Conservation (phyloP, 2,113 vertebrate species). For the Gavialis gangeticus region DNA sequence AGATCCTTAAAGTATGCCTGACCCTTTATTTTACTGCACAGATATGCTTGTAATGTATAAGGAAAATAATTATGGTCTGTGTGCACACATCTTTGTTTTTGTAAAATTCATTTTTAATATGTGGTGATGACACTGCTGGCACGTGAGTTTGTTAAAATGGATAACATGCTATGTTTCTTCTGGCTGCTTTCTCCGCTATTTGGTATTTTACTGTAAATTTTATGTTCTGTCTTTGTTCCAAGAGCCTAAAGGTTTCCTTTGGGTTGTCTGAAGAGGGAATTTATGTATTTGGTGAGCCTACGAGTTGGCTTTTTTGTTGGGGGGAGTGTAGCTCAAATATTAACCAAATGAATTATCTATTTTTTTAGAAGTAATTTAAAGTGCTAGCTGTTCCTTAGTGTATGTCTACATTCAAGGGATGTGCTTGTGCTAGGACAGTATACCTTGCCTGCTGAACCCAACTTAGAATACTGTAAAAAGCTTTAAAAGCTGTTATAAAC, state of each 20-base stretch:
- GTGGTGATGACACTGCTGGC: neutral
- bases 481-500: neutral
- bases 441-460: neutral
- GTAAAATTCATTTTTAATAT: neutral
- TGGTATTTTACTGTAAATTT: constrained; percentile 8
- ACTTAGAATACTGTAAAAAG: neutral
- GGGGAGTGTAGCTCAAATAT: neutral
- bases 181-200: constrained; percentile 4
- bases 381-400: neutral
- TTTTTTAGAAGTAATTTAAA: neutral
- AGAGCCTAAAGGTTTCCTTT: neutral
- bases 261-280: neutral
- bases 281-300: neutral
- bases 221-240: neutral
- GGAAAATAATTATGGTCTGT: neutral
- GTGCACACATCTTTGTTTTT: neutral
- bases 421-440: neutral
- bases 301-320: neutral
- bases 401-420: neutral
- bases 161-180: fast-evolving
- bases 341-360: neutral
- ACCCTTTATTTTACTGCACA: neutral
- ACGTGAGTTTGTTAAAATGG: neutral
- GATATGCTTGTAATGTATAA: neutral
- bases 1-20: neutral